Percentiles rank a stretch among this genome's conserved stretches.
Conservation (phyloP, 2,113 vertebrate genomes). For the Leucosticte australis region DNA sequence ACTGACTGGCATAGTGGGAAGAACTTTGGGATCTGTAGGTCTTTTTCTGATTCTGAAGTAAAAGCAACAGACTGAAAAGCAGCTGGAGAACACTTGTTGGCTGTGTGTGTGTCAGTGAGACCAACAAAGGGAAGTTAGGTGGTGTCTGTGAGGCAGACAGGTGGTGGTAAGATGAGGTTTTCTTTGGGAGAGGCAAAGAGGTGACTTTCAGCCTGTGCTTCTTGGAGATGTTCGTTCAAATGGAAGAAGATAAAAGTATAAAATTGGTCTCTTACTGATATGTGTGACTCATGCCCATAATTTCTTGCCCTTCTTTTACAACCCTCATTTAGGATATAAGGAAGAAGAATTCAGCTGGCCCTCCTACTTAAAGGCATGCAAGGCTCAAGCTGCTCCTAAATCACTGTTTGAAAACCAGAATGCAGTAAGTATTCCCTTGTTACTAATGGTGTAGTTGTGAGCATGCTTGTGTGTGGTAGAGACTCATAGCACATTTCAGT, state of each 20-base stretch:
- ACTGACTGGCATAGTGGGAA: neutral
- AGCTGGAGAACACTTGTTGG: neutral
- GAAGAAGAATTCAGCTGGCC: constrained; percentile 87
- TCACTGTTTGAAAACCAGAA: constrained; percentile 88
- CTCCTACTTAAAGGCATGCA: constrained; percentile 82
- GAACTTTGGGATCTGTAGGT: neutral
- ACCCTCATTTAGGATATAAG: constrained; percentile 74
- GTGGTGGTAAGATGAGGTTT: neutral
- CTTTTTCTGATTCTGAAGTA: neutral
- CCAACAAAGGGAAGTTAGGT: neutral
- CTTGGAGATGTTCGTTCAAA: neutral
- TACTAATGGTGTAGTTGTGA: neutral
- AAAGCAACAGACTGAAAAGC: neutral
- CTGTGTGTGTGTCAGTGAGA: neutral
- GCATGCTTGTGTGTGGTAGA: neutral
- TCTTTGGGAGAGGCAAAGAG: neutral
- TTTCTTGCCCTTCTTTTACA: neutral
- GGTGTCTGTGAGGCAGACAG: neutral
- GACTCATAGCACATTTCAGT: neutral
- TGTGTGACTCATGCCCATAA: neutral
- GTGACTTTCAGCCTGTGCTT: neutral
- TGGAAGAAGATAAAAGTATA: neutral
- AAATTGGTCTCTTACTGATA: neutral
- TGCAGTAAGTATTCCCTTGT: constrained; percentile 71
- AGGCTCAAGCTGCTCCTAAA: constrained; percentile 85